These are phyloP conservation scores for Drepanosiphum platanoidis DNA, from an alignment of 2,888 invertebrate species.

Conservation along the genomic window DNA sequence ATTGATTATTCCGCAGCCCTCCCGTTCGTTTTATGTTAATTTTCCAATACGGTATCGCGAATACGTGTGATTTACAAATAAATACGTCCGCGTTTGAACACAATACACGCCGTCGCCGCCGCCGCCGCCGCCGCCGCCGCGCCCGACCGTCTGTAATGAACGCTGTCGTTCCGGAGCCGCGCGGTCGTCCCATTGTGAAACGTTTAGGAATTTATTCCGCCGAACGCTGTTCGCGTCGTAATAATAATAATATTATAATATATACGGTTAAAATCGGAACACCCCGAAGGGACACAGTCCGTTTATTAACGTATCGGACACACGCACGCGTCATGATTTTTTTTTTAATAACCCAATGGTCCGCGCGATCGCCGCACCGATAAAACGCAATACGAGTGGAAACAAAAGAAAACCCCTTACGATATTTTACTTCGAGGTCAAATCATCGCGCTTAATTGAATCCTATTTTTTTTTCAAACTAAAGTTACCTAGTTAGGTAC, in stretches of 20 bases:
- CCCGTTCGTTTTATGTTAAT: not conserved
- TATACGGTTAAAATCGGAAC: constrained; percentile 6
- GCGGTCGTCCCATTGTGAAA: not conserved
- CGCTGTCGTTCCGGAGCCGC: not conserved
- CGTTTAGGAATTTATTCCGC: not conserved
- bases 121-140: no score
- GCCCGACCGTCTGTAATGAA: not conserved
- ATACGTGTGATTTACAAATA: not conserved
- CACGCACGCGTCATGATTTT: no score
- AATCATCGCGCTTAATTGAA: no score
- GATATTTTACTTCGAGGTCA: no score
- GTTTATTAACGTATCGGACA: no score
- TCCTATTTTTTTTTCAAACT: no score
- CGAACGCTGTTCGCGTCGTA: not conserved
- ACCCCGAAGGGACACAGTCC: not conserved
- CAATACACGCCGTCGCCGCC: no score
- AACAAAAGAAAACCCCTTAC: no score
- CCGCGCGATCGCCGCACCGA: no score
- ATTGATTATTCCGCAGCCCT: not conserved
- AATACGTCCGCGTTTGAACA: not conserved
- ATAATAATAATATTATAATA: not conserved
- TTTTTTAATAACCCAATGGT: not conserved
- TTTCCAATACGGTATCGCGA: not conserved
- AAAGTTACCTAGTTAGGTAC: no score
- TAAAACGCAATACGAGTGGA: no score